phyloP scores from a whole-genome alignment of 2,113 vertebrate genomes.

The Chinchilla lanigera region DNA sequence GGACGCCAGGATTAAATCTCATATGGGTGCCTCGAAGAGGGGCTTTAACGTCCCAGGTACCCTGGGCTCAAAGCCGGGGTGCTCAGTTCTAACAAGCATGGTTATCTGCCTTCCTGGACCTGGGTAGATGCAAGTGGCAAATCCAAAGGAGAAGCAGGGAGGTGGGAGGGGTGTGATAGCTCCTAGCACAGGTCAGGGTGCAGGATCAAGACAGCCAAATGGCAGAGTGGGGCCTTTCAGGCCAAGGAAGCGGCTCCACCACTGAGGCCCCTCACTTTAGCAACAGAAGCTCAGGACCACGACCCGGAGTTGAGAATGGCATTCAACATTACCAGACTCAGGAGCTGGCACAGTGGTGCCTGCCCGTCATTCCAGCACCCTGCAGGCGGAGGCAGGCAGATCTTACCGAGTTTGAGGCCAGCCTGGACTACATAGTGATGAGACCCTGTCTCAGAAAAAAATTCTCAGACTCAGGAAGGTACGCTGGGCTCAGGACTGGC shows the following conservation, averaged over 20 bases:
- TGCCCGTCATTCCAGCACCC: neutral
- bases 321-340: neutral
- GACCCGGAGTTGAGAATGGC: neutral
- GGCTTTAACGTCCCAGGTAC: neutral
- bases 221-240: neutral
- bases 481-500: neutral
- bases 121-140: neutral
- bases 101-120: neutral
- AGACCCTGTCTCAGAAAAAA: neutral
- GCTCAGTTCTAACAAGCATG: neutral
- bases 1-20: too few species aligned
- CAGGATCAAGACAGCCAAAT: neutral
- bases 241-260: neutral
- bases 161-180: neutral
- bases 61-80: neutral
- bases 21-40: neutral
- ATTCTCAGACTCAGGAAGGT: neutral
- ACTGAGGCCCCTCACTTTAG: neutral
- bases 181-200: neutral
- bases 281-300: neutral
- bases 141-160: neutral
- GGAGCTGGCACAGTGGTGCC: neutral
- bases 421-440: neutral
- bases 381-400: neutral
- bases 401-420: neutral